Evolutionary conservation across 1,140 invertebrate genomes (phyloP), one percentile per base, ranked within the genome.

Genomic region (Littorina saxatilis): DNA sequence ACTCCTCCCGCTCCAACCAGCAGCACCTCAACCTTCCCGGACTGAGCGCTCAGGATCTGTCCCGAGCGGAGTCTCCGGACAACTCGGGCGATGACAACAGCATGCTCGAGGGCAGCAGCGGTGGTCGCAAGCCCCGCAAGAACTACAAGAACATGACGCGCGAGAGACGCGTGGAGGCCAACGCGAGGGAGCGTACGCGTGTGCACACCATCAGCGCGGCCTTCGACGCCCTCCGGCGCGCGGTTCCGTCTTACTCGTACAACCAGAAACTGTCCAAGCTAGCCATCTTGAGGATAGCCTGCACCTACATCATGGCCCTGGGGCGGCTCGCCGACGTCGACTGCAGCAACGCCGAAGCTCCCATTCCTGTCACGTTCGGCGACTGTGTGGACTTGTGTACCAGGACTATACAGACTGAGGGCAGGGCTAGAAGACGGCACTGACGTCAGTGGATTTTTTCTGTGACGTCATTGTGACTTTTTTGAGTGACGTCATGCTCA

Each of bases 91-190:
- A 86, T 27, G 85, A 87, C 40, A 82, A 86, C 15, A 86, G 88
- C 27, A 84, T 85, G 39, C 86, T 86, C 86, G 88, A 84, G 68
- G 72, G 63, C 50, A 77, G 78, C 37, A 79, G 74, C 27, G 84
- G 80, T 39, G 85, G 83, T 27, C 94, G 81, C 43, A 88, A 96
- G 83, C 86, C 84, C 35, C 84, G 97, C 86, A 95, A 97, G 82
- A 98, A 98, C 90, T 98, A 98, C 91, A 98, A 98, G 90, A 98
- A 98, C 89, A 98, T 98, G 97, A 98, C 97, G 0, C 93, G 96
- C 37, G 97, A 98, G 88, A 94, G 97, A 82, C 93, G 97, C 43
- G 97, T 98, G 87, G 97, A 99, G 91, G 97, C 97, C 0, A 99
- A 99, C 88, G 97, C 97, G 0, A 94, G 97, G 1, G 97, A 99